Conservation (phyloP, 2,113 vertebrate genomes). For the Bothrops jararaca region DNA sequence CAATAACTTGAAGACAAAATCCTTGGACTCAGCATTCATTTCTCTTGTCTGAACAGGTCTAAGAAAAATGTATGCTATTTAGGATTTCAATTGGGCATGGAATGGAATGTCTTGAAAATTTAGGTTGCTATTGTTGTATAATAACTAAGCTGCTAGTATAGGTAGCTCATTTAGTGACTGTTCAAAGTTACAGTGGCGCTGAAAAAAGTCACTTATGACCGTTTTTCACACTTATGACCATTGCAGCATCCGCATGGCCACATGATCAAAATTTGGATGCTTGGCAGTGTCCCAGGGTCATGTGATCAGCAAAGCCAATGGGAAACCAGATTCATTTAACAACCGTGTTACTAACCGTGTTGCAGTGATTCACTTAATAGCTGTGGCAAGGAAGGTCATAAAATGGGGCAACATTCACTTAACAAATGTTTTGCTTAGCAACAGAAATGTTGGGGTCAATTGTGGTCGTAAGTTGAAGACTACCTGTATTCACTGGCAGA, state of each 20-base stretch:
- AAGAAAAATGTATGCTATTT: background rate
- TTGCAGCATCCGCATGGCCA: background rate
- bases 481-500: background rate
- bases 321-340: background rate
- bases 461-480: background rate
- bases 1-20: constrained; percentile 52
- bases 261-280: background rate
- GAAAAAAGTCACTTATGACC: background rate
- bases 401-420: background rate
- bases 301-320: background rate
- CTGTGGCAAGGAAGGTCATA: background rate
- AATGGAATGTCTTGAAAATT: background rate
- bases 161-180: background rate
- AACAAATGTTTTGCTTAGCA: background rate
- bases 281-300: background rate
- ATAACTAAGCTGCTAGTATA: background rate
- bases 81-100: background rate
- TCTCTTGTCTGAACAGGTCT: constrained; percentile 49
- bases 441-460: background rate
- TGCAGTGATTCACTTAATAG: background rate
- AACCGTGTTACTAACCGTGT: background rate
- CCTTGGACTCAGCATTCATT: constrained; percentile 45
- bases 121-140: background rate
- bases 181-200: background rate
- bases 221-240: background rate